Percentiles rank a stretch among this genome's conserved stretches.
Conservation (phyloP, 2,888 invertebrate genomes). For the Nephrotoma guestfalica region DNA sequence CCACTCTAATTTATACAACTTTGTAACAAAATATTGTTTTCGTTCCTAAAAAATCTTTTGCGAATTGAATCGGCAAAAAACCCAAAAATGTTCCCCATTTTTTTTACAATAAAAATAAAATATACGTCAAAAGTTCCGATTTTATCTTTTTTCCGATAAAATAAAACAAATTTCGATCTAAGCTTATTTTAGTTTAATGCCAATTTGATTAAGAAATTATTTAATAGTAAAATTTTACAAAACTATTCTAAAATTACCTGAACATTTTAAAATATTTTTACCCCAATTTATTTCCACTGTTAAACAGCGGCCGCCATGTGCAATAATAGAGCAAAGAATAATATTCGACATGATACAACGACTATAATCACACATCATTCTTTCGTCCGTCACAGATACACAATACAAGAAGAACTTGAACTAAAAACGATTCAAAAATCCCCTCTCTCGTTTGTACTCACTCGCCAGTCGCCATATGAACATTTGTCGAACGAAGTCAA, state of each 20-base stretch:
- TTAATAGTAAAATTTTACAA: neutral
- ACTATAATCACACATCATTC: slow-evolving; percentile 5
- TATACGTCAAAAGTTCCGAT: neutral
- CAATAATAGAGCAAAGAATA: slow-evolving; percentile 6
- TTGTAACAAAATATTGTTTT: neutral
- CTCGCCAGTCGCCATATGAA: neutral
- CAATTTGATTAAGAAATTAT: neutral
- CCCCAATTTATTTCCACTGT: neutral
- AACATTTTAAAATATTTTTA: neutral
- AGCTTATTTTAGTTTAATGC: neutral
- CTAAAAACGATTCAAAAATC: neutral
- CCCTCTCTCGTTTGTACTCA: neutral
- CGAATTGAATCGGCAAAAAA: neutral
- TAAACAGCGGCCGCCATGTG: slow-evolving; percentile 13
- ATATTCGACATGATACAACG: neutral
- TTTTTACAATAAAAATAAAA: neutral
- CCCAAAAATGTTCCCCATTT: neutral
- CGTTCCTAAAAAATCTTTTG: neutral
- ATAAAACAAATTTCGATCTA: neutral
- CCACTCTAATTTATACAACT: neutral
- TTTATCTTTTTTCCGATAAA: neutral
- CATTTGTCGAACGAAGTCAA: neutral
- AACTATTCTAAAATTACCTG: slow-evolving; percentile 8
- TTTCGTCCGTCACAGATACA: slow-evolving; percentile 3
- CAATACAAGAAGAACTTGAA: slow-evolving; percentile 3